Conservation (phyloP, 1,140 invertebrate genomes). For the Macrobrachium nipponense region DNA sequence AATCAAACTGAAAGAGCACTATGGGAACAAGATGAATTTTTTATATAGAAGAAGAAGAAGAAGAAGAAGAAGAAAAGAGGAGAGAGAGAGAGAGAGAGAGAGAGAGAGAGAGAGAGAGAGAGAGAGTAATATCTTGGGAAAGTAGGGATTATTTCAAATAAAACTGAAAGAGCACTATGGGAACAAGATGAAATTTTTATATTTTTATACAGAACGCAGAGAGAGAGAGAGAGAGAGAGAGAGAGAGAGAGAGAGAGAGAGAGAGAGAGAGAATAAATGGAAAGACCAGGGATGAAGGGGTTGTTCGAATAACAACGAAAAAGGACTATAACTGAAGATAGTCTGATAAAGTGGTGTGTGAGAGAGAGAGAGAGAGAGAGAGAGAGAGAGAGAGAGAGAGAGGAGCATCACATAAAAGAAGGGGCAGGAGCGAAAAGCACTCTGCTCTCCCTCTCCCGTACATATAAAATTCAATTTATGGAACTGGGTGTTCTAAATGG, state of each 20-base stretch:
- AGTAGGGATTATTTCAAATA: not conserved
- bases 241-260: constrained; percentile 26
- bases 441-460: no score
- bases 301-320: constrained; percentile 11
- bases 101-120: not conserved
- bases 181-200: not conserved
- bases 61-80: not conserved
- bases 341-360: not conserved
- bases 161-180: not conserved
- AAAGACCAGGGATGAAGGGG: not conserved
- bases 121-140: not conserved
- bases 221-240: constrained; percentile 28
- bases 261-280: not conserved
- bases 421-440: no score
- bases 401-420: not conserved
- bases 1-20: no score
- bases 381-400: not conserved
- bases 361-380: constrained; percentile 6
- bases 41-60: no score
- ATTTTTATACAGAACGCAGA: not conserved
- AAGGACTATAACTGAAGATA: not conserved
- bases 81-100: constrained; percentile 6
- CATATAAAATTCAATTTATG: no score
- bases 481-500: no score
- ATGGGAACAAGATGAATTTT: no score